These are phyloP conservation scores for Melozone crissalis DNA, from an alignment of 2,113 vertebrate species.

Conservation along the genomic window DNA sequence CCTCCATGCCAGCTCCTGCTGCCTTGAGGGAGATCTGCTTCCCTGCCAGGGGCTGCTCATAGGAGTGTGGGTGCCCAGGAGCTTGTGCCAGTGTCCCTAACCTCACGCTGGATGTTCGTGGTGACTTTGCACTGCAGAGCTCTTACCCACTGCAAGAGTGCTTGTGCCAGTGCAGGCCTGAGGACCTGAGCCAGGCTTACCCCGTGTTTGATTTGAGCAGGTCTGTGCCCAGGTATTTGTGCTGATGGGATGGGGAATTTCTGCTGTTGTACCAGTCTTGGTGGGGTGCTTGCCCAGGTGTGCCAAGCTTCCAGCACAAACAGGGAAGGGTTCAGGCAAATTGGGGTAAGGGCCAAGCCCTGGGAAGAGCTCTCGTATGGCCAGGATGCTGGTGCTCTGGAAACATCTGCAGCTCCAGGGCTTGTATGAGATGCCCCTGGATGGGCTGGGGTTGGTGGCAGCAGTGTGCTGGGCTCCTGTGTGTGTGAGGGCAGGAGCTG, in stretches of 20 bases:
- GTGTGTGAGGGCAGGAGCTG: not conserved
- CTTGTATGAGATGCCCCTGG: not conserved
- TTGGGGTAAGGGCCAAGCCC: accelerated
- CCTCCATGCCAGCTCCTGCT: accelerated
- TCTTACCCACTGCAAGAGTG: not conserved
- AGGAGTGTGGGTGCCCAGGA: not conserved
- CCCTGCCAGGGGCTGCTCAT: too few species aligned
- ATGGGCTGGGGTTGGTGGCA: not conserved
- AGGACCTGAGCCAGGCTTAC: not conserved
- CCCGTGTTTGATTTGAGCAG: accelerated
- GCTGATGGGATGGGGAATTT: not conserved
- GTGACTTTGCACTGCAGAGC: not conserved
- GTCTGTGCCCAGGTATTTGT: not conserved
- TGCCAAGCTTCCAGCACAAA: not conserved
- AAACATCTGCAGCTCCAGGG: not conserved
- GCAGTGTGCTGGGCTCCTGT: accelerated
- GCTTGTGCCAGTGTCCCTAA: not conserved
- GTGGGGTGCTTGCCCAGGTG: not conserved
- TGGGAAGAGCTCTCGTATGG: not conserved
- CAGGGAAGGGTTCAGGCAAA: not conserved
- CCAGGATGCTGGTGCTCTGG: accelerated
- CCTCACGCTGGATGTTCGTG: not conserved
- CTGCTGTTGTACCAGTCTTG: not conserved
- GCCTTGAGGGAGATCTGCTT: not conserved
- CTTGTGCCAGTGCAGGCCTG: not conserved